phyloP scores from a whole-genome alignment of 2,888 invertebrate species.

The Machimus rusticus region DNA sequence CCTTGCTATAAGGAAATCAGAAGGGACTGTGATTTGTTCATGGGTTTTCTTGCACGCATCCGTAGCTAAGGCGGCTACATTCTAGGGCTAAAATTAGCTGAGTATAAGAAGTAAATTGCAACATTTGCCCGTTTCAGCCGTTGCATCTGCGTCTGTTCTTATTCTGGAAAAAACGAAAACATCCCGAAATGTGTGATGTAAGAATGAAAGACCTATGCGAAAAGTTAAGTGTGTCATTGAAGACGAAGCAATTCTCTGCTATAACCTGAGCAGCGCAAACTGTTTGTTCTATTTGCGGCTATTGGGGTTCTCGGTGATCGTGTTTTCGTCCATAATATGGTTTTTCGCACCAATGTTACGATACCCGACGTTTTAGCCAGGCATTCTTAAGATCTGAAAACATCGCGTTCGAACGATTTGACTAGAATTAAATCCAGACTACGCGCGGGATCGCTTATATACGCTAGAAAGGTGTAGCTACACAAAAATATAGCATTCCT shows the following conservation, averaged over 20 bases:
- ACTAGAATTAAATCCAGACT: slow-evolving; percentile 3
- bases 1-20: not conserved
- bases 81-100: not conserved
- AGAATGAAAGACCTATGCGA: not conserved
- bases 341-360: not conserved
- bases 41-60: not conserved
- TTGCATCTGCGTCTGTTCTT: not conserved
- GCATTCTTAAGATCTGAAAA: not conserved
- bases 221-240: not conserved
- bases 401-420: not conserved
- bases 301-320: not conserved
- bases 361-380: not conserved
- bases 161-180: not conserved
- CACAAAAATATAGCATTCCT: slow-evolving; percentile 45
- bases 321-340: not conserved
- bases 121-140: not conserved
- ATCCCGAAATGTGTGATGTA: not conserved
- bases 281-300: not conserved
- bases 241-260: not conserved
- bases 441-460: slow-evolving; percentile 3
- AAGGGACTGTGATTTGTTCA: not conserved
- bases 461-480: slow-evolving; percentile 23
- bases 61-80: not conserved
- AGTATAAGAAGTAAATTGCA: not conserved
- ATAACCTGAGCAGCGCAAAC: not conserved